Evolutionary conservation across 37 sponge, comb jelly and placozoan genomes (phyloP), one percentile per base, ranked within the genome.

Genomic region (Beroe ovata): DNA sequence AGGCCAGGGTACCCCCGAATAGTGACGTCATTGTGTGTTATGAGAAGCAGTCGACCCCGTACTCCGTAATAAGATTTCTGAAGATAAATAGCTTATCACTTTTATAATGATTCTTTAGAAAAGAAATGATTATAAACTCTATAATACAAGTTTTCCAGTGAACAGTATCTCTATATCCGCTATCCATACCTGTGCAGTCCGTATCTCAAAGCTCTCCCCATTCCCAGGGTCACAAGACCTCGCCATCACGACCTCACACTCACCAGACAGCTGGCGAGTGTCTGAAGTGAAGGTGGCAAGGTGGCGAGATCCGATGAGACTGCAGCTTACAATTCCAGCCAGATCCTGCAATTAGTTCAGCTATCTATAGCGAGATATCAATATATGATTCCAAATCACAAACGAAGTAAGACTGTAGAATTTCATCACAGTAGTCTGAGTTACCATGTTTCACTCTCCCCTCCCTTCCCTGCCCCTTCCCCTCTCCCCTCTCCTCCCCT

Each of bases 1-100:
- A 77, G 84, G 8, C 84, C 84, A 36, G 84, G 84, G 84, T 42
- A 77, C 2, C 84, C 84, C 18, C 28, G 35, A n/a, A 77, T 77
- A 14, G 22, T 42, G 36, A 77, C 28, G 38, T 77, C 47, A 4
- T 36, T 39, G 84, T 77, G 33, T 11, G 26, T 6, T 26, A 77
- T 25, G 54, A 77, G 36, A 36, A 77, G 41, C 39, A 42, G 39
- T 26, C 84, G 16, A 19, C 84, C 33, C 0, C 38, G 8, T 26
- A 77, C 84, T 19, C 54, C 28, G 47, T 77, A 77, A 8, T 42
- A 14, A 21, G 47, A 28, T 19, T 4, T 38, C 84, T 77, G 84
- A 2, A 39, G 33, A n/a, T n/a, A n/a, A n/a, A n/a, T n/a, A n/a
- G n/a, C n/a, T n/a, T n/a, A n/a, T n/a, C n/a, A n/a, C n/a, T n/a